Base-by-base conservation (phyloP, 2,113 vertebrate species). In the Noctilio leporinus region DNA sequence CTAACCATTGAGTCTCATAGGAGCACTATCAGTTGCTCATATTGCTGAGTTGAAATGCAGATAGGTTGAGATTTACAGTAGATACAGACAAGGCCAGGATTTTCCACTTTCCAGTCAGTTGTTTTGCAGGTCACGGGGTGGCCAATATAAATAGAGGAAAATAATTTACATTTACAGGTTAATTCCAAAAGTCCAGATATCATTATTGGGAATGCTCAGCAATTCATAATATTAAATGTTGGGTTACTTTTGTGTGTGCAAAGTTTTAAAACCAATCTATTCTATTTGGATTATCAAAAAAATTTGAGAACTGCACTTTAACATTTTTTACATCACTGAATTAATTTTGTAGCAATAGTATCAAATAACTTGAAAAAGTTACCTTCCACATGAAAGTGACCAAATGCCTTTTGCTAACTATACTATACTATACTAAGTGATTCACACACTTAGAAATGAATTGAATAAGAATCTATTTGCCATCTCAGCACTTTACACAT, bases 121-220 rank as follows among this genome's bases (percentile, higher is more conserved):
- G 75, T 89, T 91, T 86, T 43, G 24, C 24, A 40, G 72, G 11
- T 45, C 8, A 12, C 22, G 30, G 49, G 72, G 10, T 2, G 3
- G 85, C 75, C 95, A 95, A 28, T 65, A 81, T 83, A 97, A 95
- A 96, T 22, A 96, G 40, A 86, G 38, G 59, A 80, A 86, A 78
- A 83, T 9, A n/a, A 49, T 80, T 95, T 92, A 28, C 69, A 86
- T 77, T 89, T 92, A n/a, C 17, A 72, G 20, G 81, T 73, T 57
- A 26, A 75, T 95, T 94, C 55, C 67, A 55, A 28, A 95, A 92
- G 33, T 77, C 59, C 47, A 89, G 33, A 45, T 69, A 47, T 67
- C 76, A 77, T 93, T 87, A 55, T 76, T 87, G 43, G 40, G 91
- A 86, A 91, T 77, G 62, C 30, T 86, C 78, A 87, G 40, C 38